These are phyloP conservation scores for Nibea albiflora DNA, from an alignment of 2,113 vertebrate genomes.

Conservation along the genomic window DNA sequence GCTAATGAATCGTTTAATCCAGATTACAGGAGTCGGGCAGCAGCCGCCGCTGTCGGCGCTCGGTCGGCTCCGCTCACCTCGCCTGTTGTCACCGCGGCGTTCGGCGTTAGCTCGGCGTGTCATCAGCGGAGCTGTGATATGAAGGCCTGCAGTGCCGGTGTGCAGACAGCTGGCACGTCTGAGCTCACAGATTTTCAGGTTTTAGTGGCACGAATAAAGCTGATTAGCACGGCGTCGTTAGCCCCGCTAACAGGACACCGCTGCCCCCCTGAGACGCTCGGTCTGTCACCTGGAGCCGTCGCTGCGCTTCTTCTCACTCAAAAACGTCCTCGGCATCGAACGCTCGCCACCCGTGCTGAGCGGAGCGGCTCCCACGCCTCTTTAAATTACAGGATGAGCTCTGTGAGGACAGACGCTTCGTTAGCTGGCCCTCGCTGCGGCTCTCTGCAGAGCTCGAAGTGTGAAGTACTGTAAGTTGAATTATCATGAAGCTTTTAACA, in stretches of 20 bases:
- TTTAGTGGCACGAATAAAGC: slow-evolving; percentile 92
- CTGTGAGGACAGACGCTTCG: neutral
- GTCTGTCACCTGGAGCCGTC: neutral
- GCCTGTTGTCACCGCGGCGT: neutral
- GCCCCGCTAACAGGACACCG: slow-evolving; percentile 84
- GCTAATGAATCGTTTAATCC: slow-evolving; percentile 67
- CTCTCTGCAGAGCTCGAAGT: neutral
- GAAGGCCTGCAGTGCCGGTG: slow-evolving; percentile 28
- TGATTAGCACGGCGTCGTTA: slow-evolving; percentile 89
- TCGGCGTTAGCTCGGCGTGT: neutral
- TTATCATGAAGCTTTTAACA: slow-evolving; percentile 11
- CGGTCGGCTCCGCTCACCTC: neutral
- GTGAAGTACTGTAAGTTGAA: neutral
- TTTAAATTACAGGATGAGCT: slow-evolving; percentile 2
- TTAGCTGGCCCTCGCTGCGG: slow-evolving; percentile 20
- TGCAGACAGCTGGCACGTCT: slow-evolving; percentile 92
- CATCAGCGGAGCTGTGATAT: slow-evolving; percentile 10
- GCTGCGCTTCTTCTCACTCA: neutral
- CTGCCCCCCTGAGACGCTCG: slow-evolving; percentile 47
- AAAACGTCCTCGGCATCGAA: neutral
- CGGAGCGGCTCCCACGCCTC: neutral
- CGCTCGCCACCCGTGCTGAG: neutral
- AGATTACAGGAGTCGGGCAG: slow-evolving; percentile 42
- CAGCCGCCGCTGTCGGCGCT: neutral
- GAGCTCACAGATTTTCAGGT: slow-evolving; percentile 91